Base-by-base conservation (phyloP, 2,888 invertebrate species). In the Tipula confusa region DNA sequence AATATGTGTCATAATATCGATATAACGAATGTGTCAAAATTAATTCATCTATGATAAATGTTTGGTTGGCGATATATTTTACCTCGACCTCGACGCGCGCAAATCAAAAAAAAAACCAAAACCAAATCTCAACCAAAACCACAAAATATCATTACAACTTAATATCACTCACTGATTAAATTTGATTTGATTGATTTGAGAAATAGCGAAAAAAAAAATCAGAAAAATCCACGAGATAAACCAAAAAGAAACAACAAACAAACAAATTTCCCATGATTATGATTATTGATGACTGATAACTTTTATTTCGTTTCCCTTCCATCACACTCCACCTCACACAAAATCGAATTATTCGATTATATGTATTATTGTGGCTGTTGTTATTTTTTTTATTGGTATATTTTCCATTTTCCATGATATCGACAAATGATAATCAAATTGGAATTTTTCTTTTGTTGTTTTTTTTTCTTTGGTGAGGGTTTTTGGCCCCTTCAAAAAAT, bases 211-310 rank as follows among this genome's bases (percentile, higher is more conserved):
- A 64, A 43, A 64, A 6, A 7, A 64, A 64, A 64, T 64, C 64
- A 15, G 18, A 43, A 43, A 64, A 64, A 64, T 9, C 24, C 24
- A 64, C 18, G 24, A 64, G 18, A 64, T 64, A 64, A 64, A 64
- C 64, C 18, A 24, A 24, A 64, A 18, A 64, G 24, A 64, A 64
- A 24, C 64, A 18, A 64, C 24, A 64, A 64, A 64, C 24, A 43
- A 15, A 43, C 0, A 64, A 64, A 64, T 24, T 64, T 43, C 43
- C 64, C 64, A 64, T 64, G 64, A 64, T 64, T 64, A 64, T 64
- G 64, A 64, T 64, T 64, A 64, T 24, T 64, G 64, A 64, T 64
- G 64, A 64, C 64, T 64, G 64, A 64, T 64, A 64, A 64, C 24
- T 11, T 64, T 64, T 64, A n/a, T 48, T 64, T 64, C 15, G 43